Evolutionary conservation across 2,113 vertebrate species (phyloP).

Genomic region (Mesitornis unicolor): DNA sequence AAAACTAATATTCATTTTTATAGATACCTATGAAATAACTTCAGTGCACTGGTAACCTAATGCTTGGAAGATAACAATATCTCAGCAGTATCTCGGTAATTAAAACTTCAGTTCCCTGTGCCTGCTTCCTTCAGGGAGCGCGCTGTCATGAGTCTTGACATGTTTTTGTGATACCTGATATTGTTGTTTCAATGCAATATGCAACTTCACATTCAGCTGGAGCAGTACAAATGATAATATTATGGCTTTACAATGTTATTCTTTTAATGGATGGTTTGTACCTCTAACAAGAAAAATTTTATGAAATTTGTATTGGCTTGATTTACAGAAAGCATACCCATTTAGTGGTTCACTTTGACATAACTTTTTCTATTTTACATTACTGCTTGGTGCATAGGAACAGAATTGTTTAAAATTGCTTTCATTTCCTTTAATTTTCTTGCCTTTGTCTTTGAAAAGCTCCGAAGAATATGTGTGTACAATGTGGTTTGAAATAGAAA

Average conservation of each 20-base stretch:
- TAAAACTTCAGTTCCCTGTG: background rate
- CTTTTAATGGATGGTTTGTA: conserved; percentile 1
- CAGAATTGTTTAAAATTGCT: background rate
- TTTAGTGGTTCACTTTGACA: conserved; percentile 2
- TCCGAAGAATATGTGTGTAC: background rate
- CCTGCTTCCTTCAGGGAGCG: background rate
- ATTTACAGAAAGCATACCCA: background rate
- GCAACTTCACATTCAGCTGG: background rate
- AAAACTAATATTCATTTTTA: background rate
- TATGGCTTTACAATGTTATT: background rate
- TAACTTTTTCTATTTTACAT: background rate
- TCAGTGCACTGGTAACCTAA: background rate
- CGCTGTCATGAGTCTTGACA: background rate
- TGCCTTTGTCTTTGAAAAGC: conserved; percentile 21
- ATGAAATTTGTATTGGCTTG: conserved; percentile 38
- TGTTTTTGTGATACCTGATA: background rate
- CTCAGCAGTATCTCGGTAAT: background rate
- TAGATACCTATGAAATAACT: background rate
- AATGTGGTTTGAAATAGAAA: background rate
- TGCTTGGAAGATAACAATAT: background rate
- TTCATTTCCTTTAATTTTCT: conserved; percentile 30
- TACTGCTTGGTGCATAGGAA: background rate
- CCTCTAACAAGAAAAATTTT: background rate
- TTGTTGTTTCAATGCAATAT: background rate
- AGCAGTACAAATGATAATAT: conserved; percentile 9